Base-by-base conservation (phyloP, 2,888 invertebrate genomes). In the Dasypolia templi region DNA sequence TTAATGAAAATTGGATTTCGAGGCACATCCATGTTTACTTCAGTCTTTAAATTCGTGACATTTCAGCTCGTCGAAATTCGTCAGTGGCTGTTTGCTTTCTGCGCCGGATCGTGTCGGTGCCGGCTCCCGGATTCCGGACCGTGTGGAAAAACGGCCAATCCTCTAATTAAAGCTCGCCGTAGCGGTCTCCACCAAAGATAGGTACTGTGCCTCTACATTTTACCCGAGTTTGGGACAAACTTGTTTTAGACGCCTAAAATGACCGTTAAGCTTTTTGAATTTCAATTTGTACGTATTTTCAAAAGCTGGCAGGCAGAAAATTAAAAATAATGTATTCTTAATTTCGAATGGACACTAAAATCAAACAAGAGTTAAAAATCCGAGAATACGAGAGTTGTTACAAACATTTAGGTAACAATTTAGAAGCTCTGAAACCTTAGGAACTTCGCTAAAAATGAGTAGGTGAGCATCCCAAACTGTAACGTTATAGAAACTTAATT, bases 81-180 rank as follows among this genome's bases (percentile, higher is more conserved):
- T 61, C 53, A 66, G 65, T 72, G 68, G 72, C 32, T 44, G 71
- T 82, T 19, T n/a, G 65, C 53, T 72, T 80, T 66, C 77, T 65
- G 68, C 63, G 49, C 61, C 63, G 72, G 64, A 14, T 58, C 64
- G 76, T 77, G 63, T 70, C 68, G 64, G 51, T 49, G 58, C 72
- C 75, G 62, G 46, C 9, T 42, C 9, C 58, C 75, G 75, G 26
- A 14, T 26, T 12, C 63, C 75, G 64, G 22, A 17, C 49, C 78
- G 86, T 83, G 87, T 85, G 90, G 89, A 91, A 93, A 94, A 94
- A 92, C 93, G 88, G 89, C 85, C 92, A 92, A 93, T 93, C 92
- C 93, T 92, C 92, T 93, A 93, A 94, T 93, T 93, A 93, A 92
- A 91, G 87, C 85, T 86, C 71, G 72, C 78, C 86, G 84, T 86